phyloP scores from a whole-genome alignment of 2,888 invertebrate species.

The Hydrotaea diabolus region DNA sequence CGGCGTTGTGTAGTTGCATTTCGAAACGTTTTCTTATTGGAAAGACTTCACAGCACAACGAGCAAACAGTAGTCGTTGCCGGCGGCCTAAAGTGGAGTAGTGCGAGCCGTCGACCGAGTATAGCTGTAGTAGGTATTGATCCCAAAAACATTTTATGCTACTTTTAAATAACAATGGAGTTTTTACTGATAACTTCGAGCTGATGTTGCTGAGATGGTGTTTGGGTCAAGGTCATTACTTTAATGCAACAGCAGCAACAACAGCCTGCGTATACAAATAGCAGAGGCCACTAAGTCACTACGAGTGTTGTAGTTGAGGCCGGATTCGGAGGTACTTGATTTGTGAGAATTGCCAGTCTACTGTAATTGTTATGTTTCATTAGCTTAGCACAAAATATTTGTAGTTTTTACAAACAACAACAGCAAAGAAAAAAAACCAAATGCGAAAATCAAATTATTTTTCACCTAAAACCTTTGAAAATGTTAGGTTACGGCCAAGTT shows the following conservation, averaged over 20 bases:
- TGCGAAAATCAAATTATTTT: background rate
- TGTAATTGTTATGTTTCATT: no score
- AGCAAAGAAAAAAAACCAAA: no score
- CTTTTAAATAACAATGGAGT: conserved; percentile 1
- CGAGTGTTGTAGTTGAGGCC: no score
- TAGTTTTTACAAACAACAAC: no score
- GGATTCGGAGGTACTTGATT: no score
- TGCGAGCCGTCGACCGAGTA: background rate
- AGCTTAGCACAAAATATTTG: no score
- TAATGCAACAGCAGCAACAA: background rate
- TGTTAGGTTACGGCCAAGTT: background rate
- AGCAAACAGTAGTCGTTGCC: background rate
- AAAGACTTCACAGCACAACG: background rate
- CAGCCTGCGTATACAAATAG: no score
- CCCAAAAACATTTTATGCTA: background rate
- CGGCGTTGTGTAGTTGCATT: background rate
- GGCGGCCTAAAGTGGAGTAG: background rate
- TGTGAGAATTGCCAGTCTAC: no score
- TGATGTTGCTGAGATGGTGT: conserved; percentile 8
- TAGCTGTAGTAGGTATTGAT: background rate
- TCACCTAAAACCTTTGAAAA: background rate
- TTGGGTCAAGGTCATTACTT: conserved; percentile 44
- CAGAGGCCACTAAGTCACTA: no score
- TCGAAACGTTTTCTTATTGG: background rate
- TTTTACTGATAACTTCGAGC: background rate